These are phyloP conservation scores for Hirtodrosophila confusa DNA, from an alignment of 2,888 invertebrate genomes.

Conservation along the genomic window DNA sequence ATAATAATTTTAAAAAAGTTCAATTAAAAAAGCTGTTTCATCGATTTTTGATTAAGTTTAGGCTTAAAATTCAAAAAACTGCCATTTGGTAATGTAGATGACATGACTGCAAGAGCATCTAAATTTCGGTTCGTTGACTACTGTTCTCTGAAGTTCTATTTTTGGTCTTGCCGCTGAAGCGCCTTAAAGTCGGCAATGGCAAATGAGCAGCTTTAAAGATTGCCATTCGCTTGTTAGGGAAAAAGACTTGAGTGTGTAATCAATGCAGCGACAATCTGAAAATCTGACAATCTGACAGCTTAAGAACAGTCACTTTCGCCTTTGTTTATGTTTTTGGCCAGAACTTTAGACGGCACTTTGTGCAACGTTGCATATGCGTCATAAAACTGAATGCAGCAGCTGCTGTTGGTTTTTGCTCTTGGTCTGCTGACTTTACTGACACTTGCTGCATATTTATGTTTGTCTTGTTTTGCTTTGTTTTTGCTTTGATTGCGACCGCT, in stretches of 20 bases:
- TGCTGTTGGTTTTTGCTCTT: slow-evolving; percentile 11
- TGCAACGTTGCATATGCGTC: slow-evolving; percentile 63
- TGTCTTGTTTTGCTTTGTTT: slow-evolving; percentile 48
- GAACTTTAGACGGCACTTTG: slow-evolving; percentile 27
- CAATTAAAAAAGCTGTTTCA: no score
- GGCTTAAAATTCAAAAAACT: no score
- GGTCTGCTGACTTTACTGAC: slow-evolving; percentile 43
- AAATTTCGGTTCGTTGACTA: no score
- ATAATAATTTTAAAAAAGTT: no score
- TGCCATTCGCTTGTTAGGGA: neutral
- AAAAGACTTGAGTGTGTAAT: slow-evolving; percentile 24
- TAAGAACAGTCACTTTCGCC: slow-evolving; percentile 31
- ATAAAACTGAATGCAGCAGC: slow-evolving; percentile 52
- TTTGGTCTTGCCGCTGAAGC: neutral
- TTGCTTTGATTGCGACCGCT: slow-evolving; percentile 30
- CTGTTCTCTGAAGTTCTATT: no score
- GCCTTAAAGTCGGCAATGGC: slow-evolving; percentile 8
- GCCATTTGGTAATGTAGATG: no score
- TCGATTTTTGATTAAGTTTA: no score
- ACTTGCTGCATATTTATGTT: slow-evolving; percentile 69
- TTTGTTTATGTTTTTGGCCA: slow-evolving; percentile 18
- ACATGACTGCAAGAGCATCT: no score
- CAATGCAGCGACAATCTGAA: slow-evolving; percentile 33
- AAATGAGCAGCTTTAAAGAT: slow-evolving; percentile 35
- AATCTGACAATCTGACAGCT: slow-evolving; percentile 36